phyloP scores from a whole-genome alignment of 1,140 invertebrate genomes.

The Caenorhabditis tropicalis region DNA sequence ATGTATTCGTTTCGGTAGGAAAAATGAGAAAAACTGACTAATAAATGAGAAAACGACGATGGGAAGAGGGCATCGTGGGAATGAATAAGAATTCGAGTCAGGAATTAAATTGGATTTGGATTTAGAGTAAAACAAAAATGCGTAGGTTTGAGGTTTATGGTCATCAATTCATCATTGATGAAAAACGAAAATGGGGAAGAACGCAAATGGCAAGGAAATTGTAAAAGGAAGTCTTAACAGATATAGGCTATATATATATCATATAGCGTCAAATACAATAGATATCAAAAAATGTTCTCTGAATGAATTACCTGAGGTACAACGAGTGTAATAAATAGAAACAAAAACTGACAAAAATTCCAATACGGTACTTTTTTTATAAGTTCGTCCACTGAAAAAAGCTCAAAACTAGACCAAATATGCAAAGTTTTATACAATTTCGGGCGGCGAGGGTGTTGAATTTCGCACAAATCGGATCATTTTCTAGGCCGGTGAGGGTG shows the following conservation, averaged over 20 bases:
- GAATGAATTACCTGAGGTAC: too few species aligned
- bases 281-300: too few species aligned
- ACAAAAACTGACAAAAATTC: neutral
- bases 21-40: neutral
- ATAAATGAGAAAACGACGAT: too few species aligned
- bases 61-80: neutral
- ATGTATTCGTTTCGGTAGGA: neutral
- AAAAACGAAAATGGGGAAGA: neutral
- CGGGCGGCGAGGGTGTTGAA: conserved; percentile 14
- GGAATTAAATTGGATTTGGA: conserved; percentile 3
- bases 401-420: neutral
- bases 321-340: neutral
- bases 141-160: conserved; percentile 12
- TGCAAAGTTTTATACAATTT: neutral
- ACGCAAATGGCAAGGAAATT: neutral
- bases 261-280: too few species aligned
- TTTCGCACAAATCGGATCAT: conserved; percentile 36
- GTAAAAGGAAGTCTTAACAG: too few species aligned
- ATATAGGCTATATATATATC: too few species aligned
- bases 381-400: neutral
- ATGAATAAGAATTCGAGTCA: neutral
- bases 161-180: neutral
- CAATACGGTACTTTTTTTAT: neutral
- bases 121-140: neutral
- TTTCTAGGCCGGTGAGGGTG: conserved; percentile 8